Conservation (phyloP, 2,797 vertebrate genomes). For the Artibeus jamaicensis region DNA sequence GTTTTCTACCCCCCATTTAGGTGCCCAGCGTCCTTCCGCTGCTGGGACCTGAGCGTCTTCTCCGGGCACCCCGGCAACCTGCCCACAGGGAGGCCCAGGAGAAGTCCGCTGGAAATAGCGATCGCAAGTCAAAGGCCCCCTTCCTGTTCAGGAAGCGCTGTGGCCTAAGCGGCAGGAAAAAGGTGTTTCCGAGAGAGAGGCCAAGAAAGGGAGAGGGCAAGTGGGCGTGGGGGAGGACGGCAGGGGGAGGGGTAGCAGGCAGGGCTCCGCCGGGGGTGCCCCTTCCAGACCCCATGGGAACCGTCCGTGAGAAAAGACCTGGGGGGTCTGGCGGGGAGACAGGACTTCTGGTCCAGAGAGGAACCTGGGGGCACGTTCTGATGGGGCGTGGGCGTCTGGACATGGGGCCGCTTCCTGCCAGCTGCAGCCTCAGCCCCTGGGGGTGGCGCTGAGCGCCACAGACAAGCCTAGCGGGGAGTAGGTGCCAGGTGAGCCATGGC, state of each 20-base stretch:
- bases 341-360: neutral
- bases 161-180: constrained; percentile 48
- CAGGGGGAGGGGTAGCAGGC: neutral
- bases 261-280: neutral
- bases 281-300: neutral
- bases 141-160: constrained; percentile 60
- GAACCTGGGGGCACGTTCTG: neutral
- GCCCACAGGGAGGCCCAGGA: neutral
- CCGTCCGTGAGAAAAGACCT: neutral
- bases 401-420: neutral
- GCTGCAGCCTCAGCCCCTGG: neutral
- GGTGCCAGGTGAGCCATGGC: neutral
- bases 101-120: constrained; percentile 39
- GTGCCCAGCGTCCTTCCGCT: neutral
- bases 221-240: neutral
- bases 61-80: neutral
- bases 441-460: neutral
- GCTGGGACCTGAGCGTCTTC: neutral
- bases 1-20: neutral
- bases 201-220: neutral
- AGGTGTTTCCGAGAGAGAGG: constrained; percentile 68
- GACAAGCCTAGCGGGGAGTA: neutral
- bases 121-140: neutral
- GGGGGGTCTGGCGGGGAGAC: neutral
- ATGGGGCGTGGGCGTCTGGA: neutral